Evolutionary conservation across 2,113 vertebrate genomes (phyloP), one percentile per base, ranked within the genome.

Genomic region (Marmota monax): DNA sequence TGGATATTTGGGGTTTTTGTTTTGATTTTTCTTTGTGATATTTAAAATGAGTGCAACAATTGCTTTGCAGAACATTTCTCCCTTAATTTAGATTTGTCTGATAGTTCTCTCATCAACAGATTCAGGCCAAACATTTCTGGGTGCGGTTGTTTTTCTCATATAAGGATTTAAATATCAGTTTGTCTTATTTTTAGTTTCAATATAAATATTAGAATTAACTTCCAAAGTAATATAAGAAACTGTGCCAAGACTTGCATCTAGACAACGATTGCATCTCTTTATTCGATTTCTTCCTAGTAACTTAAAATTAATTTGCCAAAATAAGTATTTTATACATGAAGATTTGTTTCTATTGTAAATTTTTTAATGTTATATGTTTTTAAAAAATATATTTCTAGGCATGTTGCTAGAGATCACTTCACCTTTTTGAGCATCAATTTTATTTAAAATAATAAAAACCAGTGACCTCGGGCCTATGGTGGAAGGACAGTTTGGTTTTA

Each of bases 391-490:
- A 79, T 80, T 96, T 84, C 45, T 84, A 92, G 5, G 45, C 58
- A 72, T 93, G 74, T 93, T 92, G 74, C 34, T 77, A 89, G 45
- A n/a, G 37, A 72, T 79, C 84, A 39, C 25, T 85, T 94, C 61
- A 25, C 23, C 23, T 63, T 63, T 63, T 63, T 27, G 61, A 63
- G 61, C 61, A 2, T 58, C 56, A 58, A 20, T 58, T 58, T 58
- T 22, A 58, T 20, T 77, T 89, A 96, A 88, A 51, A 92, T 96
- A 94, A 96, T 78, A 39, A 84, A 79, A 70, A 32, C 42, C 51
- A 93, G 65, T 84, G 23, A 34, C 34, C 45, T 45, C 91, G 18
- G 37, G 14, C 17, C 51, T 85, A 29, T 9, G 42, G 17, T 74
- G n/a, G 45, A 37, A 45, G 51, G 51, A 51, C 3, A 37, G 61